phyloP scores from a whole-genome alignment of 2,113 vertebrate genomes.

The Manacus vitellinus region DNA sequence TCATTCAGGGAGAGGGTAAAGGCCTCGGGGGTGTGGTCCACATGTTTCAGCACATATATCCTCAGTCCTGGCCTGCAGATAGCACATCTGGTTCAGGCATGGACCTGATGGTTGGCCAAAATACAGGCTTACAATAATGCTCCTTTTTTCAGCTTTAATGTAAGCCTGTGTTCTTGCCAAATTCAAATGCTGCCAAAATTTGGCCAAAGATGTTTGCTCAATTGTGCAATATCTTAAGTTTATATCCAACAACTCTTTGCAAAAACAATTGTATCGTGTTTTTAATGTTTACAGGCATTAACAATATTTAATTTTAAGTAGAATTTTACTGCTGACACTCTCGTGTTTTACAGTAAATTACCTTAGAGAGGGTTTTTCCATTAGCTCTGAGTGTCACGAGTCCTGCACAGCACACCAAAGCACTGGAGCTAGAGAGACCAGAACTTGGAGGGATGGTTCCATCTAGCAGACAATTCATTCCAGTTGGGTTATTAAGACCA shows the following conservation, averaged over 20 bases:
- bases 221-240: slow-evolving; percentile 44
- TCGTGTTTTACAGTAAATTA: slow-evolving; percentile 66
- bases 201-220: slow-evolving; percentile 38
- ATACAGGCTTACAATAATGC: slow-evolving; percentile 62
- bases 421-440: slow-evolving; percentile 95
- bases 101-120: slow-evolving; percentile 63
- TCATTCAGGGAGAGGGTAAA: slow-evolving; percentile 66
- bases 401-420: slow-evolving; percentile 93
- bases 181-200: slow-evolving; percentile 62
- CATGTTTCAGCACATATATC: slow-evolving; percentile 62
- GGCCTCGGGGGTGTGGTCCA: slow-evolving; percentile 63
- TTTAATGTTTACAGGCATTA: slow-evolving; percentile 58
- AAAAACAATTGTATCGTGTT: slow-evolving; percentile 64
- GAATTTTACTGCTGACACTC: slow-evolving; percentile 47
- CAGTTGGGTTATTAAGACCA: slow-evolving; percentile 76
- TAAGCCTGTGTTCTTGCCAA: slow-evolving; percentile 63
- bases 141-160: slow-evolving; percentile 66
- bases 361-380: slow-evolving; percentile 89
- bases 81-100: slow-evolving; percentile 69
- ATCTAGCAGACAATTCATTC: slow-evolving; percentile 92
- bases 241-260: slow-evolving; percentile 63
- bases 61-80: slow-evolving; percentile 60
- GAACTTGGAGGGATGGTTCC: slow-evolving; percentile 93
- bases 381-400: slow-evolving; percentile 87
- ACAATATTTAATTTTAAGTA: slow-evolving; percentile 61